Evolutionary conservation across 2,797 vertebrate genomes (phyloP).

Genomic region (Enteromius argenteus): DNA sequence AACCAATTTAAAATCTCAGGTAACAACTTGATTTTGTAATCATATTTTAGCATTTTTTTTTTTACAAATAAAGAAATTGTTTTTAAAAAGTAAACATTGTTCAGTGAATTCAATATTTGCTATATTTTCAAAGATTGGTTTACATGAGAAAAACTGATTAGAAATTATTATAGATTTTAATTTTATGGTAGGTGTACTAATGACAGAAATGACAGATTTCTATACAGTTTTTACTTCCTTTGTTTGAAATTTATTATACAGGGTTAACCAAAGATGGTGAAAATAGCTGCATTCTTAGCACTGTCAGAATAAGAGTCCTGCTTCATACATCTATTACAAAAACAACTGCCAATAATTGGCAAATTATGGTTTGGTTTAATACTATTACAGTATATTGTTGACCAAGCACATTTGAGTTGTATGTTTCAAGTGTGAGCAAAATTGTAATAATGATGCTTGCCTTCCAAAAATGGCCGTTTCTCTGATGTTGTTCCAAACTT

Average conservation of each 20-base stretch:
- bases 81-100: no score
- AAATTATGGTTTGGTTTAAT: no score
- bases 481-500: background rate
- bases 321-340: background rate
- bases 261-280: background rate
- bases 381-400: background rate
- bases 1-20: background rate
- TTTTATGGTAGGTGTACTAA: background rate
- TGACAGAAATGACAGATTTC: background rate
- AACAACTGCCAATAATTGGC: no score
- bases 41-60: background rate
- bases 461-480: background rate
- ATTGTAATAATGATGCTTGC: background rate
- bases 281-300: background rate
- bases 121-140: background rate
- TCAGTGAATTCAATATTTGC: background rate
- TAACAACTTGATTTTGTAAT: background rate
- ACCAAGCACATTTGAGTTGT: background rate
- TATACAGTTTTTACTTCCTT: background rate
- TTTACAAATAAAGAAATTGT: background rate
- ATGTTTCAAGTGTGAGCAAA: background rate
- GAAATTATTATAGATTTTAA: background rate
- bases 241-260: background rate
- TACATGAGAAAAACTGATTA: background rate
- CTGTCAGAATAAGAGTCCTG: background rate